Evolutionary conservation across 53 echinoderm and acorn worm species (phyloP), one percentile per base, ranked within the genome.

Genomic region (Hippasteria phrygiana): DNA sequence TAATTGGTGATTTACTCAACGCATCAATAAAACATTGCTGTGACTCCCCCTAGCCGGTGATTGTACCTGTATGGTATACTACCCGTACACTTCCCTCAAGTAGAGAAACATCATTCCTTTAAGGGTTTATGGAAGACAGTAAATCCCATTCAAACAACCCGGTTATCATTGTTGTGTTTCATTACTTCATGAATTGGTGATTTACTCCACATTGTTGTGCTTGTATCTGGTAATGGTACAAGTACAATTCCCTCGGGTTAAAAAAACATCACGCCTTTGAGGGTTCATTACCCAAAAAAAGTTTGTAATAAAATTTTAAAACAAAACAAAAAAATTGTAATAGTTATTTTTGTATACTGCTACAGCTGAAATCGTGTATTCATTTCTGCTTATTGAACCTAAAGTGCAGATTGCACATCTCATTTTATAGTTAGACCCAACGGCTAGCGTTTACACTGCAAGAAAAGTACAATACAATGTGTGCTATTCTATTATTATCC

Each of bases 391-490:
- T 24, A 20, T 24, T 17, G 59, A 24, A 59, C 22, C 20, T 59
- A 17, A 20, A 18, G 75, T 18, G 46, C 54, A 54, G 47, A 48
- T 76, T 43, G 20, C 31, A 76, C 50, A 48, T 76, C 31, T 50
- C 76, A 76, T 5, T 10, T 31, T n/a, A n/a, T 20, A 7, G 38
- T 41, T 62, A 62, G 42, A 62, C 42, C 62, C 79, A 29, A 27
- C 27, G 79, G 62, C 26, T 56, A 56, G 16, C 13, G 39, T 18
- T 22, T 40, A 62, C 37, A 14, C 62, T 35, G 55, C 38, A 55
- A 9, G 14, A 77, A 33, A 8, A 77, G 77, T 55, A 37, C 77
- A 55, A 77, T 77, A 78, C 56, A 37, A 78, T 54, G 78, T 78
- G 59, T 40, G 39, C 78, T n/a, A 34, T 59, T 59, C 26, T 59